Base-by-base conservation (phyloP, 2,113 vertebrate genomes). In the Garra rufa region DNA sequence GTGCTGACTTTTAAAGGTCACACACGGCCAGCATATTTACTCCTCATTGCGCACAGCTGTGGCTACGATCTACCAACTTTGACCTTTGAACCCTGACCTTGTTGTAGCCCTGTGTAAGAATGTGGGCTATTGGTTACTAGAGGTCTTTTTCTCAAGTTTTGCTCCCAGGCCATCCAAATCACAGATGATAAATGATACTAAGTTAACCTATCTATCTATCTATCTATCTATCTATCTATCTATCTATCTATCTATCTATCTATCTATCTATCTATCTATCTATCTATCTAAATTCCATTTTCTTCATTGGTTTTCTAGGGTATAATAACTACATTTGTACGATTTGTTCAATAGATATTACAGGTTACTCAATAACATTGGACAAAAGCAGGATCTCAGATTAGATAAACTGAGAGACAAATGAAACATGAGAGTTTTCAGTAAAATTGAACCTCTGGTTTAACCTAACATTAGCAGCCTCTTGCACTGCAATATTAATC, bases 21-120 rank as follows among this genome's bases (percentile, higher is more conserved):
- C 9, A 41, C 74, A 44, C 86, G 85, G 91, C 88, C 46, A 79
- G 82, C 85, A 48, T 57, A 86, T 85, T 79, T 48, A 70, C 87
- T 89, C 88, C 90, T 95, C 92, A 93, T 94, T 93, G 92, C 90
- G 87, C 87, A 90, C 93, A 95, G 94, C 93, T 95, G 94, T 91
- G 88, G 88, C 90, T 65, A 81, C 89, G 90, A 86, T 83, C 87
- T 85, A 89, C 82, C 89, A 80, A 84, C 85, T 85, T 61, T 91
- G 80, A 92, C 92, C 93, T 92, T 88, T 92, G 87, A 93, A 90
- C 92, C 65, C 1, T 76, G 84, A 88, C 92, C 92, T 87, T 78
- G 44, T 55, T 55, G 85, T 94, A 91, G 90, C 92, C 86, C 89
- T 76, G 57, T 83, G 73, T 82, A 90, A 89, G 91, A 93, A 94